Evolutionary conservation across 1,140 invertebrate genomes (phyloP), one percentile per base, ranked within the genome.

Genomic region (Papilio dardanus): DNA sequence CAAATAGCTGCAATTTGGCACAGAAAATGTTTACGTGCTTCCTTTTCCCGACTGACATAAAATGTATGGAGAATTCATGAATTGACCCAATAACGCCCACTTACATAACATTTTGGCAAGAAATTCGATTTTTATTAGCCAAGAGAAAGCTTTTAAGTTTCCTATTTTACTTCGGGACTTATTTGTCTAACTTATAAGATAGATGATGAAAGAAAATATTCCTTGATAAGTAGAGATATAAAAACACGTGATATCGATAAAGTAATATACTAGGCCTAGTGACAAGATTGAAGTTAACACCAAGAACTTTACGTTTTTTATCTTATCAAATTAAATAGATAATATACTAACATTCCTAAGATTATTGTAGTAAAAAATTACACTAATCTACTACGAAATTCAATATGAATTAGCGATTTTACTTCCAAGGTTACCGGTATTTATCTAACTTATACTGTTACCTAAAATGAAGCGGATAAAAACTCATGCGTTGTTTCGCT

Each of bases 101-200:
- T 62, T 62, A 28, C 1, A 24, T 28, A 62, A 62, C 54, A 62
- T 62, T 62, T 62, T 62, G 54, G 54, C 54, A 62, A 2, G 24
- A 62, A 12, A 62, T 62, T 14, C 2, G 54, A 30, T 16, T 54
- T 54, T 54, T 62, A 62, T 62, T 62, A 62, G 1, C 54, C 24
- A 62, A 62, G 54, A 62, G 54, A 28, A 62, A 28, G 54, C 54
- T 62, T 30, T 62, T 30, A 30, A 62, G 12, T 62, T 28, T 62
- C 54, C 21, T 24, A 10, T 62, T 14, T 62, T 62, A 62, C n/a
- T 62, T 62, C 12, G 24, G 12, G 21, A 28, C 12, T 62, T 62
- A 28, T 12, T 62, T 28, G 54, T 28, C 12, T 28, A 14, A 2
- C 30, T 28, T 14, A 62, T 10, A 46, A 8, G n/a, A n/a, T n/a